These are phyloP conservation scores for Gobio occitaniae DNA, from an alignment of 2,797 vertebrate genomes.

Conservation along the genomic window DNA sequence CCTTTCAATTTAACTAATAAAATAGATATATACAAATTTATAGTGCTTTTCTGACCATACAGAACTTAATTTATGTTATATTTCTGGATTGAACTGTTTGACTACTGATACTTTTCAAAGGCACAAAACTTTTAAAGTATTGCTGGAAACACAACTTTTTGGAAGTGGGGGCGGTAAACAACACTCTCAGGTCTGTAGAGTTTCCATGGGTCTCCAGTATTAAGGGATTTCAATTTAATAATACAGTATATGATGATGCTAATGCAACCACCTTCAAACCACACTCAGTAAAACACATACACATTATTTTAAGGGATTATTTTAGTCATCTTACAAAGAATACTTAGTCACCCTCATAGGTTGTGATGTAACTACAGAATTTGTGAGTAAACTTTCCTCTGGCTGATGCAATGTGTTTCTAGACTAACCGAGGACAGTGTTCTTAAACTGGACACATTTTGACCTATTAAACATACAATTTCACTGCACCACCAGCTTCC, in stretches of 20 bases:
- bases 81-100: background rate
- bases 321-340: background rate
- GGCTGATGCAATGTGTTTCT: slow-evolving; percentile 4
- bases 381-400: slow-evolving; percentile 8
- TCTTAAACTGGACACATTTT: background rate
- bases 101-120: background rate
- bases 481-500: background rate
- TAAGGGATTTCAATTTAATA: background rate
- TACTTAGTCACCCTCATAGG: background rate
- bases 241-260: background rate
- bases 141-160: background rate
- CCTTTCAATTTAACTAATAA: background rate
- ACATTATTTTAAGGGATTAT: background rate
- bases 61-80: background rate
- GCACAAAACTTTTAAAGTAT: background rate
- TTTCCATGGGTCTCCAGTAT: background rate
- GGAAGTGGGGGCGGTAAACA: background rate
- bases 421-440: background rate
- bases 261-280: slow-evolving; percentile 2
- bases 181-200: background rate
- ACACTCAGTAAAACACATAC: background rate
- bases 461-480: background rate
- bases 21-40: background rate
- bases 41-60: background rate
- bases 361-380: slow-evolving; percentile 9